Base-by-base conservation (phyloP, 2,113 vertebrate species). In the Channa argus region DNA sequence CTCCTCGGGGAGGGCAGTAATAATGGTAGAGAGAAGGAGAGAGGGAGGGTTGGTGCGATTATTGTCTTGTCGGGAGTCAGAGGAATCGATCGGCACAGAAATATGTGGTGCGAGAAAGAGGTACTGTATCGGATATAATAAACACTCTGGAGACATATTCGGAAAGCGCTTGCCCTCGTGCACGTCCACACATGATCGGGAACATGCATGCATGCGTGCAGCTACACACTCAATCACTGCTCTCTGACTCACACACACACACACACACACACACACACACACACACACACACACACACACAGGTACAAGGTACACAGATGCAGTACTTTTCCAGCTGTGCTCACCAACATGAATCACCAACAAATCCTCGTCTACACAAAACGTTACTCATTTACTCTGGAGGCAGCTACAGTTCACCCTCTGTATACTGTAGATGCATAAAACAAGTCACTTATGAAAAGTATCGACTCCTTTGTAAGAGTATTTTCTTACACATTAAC, bases 51-150 rank as follows among this genome's bases (percentile, higher is more conserved):
- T 92, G 94, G 93, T 93, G 95, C 95, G 96, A 96, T 97, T 97
- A 97, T 97, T 97, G 96, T 97, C 96, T 97, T 96, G 96, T 97
- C 95, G 96, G 96, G 96, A 97, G 96, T 97, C 96, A 96, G 96
- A 96, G 94, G 93, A 94, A 97, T 97, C 95, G 96, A 97, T 97
- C 95, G 92, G 91, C 94, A 80, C 95, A 96, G 96, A 97, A 97
- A 97, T 97, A 97, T 97, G 96, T 97, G 96, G 94, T 94, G 93
- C 95, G 94, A 95, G 94, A 96, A 96, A 96, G 96, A 96, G 95
- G 93, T 95, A 95, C 94, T 94, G 95, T 96, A 96, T 97, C 95
- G 95, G 95, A 96, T 96, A 96, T 96, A 96, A 96, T 96, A 96
- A 96, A 96, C 94, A 95, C 96, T 94, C 96, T 89, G 83, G 96